phyloP scores from a whole-genome alignment of 1,140 invertebrate genomes.

The silkworm (Bombyx mori) region ASM3026992v2 NC_085125.1:6228501-6229000 shows the following conservation, averaged over 20 bases:
- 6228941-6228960: slow-evolving; percentile 35
- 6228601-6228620: slow-evolving; percentile 6
- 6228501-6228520: too few species aligned
- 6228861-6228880: slow-evolving; percentile 46
- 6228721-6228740: too few species aligned
- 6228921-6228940: slow-evolving; percentile 34
- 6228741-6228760: too few species aligned
- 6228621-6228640: slow-evolving; percentile 5
- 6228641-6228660: slow-evolving; percentile 6
- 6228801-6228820: slow-evolving; percentile 48
- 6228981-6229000: slow-evolving; percentile 50
- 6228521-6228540: too few species aligned
- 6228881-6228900: slow-evolving; percentile 63
- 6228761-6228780: too few species aligned
- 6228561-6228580: neutral
- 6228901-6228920: slow-evolving; percentile 49
- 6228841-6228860: slow-evolving; percentile 56
- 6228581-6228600: neutral
- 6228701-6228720: neutral
- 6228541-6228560: too few species aligned
- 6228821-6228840: slow-evolving; percentile 49
- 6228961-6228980: slow-evolving; percentile 39
- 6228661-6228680: slow-evolving; percentile 18
- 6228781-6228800: too few species aligned
- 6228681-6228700: slow-evolving; percentile 37